Percentiles rank a stretch among this genome's conserved stretches.
Evolutionary conservation across 1,140 invertebrate genomes (phyloP).

Genomic region (Drosophila trapezifrons): DNA sequence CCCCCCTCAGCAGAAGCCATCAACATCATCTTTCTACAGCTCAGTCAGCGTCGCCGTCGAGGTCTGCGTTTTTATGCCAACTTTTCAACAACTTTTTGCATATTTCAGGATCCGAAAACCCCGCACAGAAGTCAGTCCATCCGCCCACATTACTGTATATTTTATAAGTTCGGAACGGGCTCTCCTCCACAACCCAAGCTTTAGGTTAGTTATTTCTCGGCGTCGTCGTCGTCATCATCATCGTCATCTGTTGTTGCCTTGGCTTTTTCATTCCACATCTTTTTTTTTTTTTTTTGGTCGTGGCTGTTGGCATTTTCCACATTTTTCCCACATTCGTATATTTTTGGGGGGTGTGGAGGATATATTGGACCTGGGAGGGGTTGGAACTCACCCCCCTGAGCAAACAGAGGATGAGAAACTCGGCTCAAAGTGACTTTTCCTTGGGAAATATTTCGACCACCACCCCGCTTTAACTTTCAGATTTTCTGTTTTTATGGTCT

Average conservation of each 20-base stretch:
- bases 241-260: slow-evolving; percentile 26
- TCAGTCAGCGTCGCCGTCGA: slow-evolving; percentile 33
- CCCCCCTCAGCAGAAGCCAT: slow-evolving; percentile 6
- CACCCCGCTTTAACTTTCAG: slow-evolving; percentile 6
- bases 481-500: neutral
- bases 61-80: slow-evolving; percentile 57
- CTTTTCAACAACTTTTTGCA: slow-evolving; percentile 75
- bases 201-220: slow-evolving; percentile 64
- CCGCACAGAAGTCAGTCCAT: slow-evolving; percentile 3
- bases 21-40: slow-evolving; percentile 20
- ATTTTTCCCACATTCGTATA: slow-evolving; percentile 58
- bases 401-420: slow-evolving; percentile 33
- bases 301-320: slow-evolving; percentile 48
- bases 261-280: slow-evolving; percentile 21
- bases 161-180: slow-evolving; percentile 52
- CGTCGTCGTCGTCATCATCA: slow-evolving; percentile 30
- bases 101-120: slow-evolving; percentile 51
- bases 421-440: slow-evolving; percentile 46
- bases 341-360: slow-evolving; percentile 8
- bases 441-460: slow-evolving; percentile 20
- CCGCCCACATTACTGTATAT: slow-evolving; percentile 67
- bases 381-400: slow-evolving; percentile 36
- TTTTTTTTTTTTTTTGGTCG: slow-evolving; percentile 36
- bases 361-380: slow-evolving; percentile 10
- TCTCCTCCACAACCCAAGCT: slow-evolving; percentile 20